phyloP scores from a whole-genome alignment of 2,888 invertebrate genomes.

The Apodemia mormo region DNA sequence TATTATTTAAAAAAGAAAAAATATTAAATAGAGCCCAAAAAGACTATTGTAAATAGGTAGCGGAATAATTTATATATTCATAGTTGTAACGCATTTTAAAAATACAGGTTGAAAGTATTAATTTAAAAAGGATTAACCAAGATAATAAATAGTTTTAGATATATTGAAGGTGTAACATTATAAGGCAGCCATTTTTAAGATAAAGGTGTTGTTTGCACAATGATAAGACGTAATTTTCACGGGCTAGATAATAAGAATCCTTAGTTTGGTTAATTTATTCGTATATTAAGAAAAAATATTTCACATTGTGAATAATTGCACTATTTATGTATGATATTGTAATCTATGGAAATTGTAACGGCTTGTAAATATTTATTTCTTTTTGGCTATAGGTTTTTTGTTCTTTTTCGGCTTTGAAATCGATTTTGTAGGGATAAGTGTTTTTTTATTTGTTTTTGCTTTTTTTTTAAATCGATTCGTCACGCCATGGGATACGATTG shows the following conservation, averaged over 20 bases:
- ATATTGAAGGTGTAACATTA: constrained; percentile 43
- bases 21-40: constrained; percentile 65
- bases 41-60: constrained; percentile 76
- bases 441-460: constrained; percentile 41
- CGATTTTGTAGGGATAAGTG: constrained; percentile 37
- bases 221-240: constrained; percentile 51
- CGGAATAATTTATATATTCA: constrained; percentile 62
- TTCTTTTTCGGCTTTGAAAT: constrained; percentile 38
- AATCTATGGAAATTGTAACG: constrained; percentile 60
- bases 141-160: constrained; percentile 74
- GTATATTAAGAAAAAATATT: constrained; percentile 43
- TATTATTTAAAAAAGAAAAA: constrained; percentile 49
- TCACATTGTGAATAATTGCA: constrained; percentile 76
- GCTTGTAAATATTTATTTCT: constrained; percentile 48
- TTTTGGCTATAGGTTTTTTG: constrained; percentile 42
- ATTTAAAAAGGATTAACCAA: constrained; percentile 55
- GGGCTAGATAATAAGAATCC: constrained; percentile 51
- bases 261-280: constrained; percentile 52
- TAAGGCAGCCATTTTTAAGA: constrained; percentile 37
- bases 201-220: constrained; percentile 29
- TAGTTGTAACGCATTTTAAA: constrained; percentile 57
- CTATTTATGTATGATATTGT: constrained; percentile 64
- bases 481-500: constrained; percentile 73
- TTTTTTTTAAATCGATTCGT: constrained; percentile 42
- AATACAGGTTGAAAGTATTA: constrained; percentile 68